Base-by-base conservation (phyloP, 2,888 invertebrate genomes). In the Lepidocyrtoides sp. region DNA sequence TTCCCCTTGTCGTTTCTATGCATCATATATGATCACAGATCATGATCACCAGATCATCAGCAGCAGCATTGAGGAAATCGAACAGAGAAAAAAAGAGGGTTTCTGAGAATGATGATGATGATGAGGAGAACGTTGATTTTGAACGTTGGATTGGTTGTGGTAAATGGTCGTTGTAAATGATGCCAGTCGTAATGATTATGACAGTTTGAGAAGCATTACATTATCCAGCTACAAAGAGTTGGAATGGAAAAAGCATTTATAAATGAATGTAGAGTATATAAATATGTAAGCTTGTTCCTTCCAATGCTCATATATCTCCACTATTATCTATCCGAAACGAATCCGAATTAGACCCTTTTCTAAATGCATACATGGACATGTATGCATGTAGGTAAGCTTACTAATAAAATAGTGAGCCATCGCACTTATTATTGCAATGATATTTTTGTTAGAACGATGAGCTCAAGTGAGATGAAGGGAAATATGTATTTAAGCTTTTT, bases 1-100 rank as follows among this genome's bases (percentile, higher is more conserved):
- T n/a, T n/a, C 32, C 69, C 72, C 57, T 84, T 57, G 23, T 23
- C 84, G 48, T 69, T 48, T 66, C 66, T 12, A 48, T 66, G 23
- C 83, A 72, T 69, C 51, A 51, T 26, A 48, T 54, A 54, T 36
- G 57, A 72, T 84, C 72, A 72, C 48, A n/a, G 66, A 69, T 60
- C 41, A 48, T 23, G 41, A 20, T 17, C 60, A 60, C 32, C 32
- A n/a, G 10, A 23, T 48, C 23, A 20, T 14, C 23, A 84, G 44
- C 60, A 26, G 41, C 82, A 63, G 48, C 69, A 72, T 12, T 14
- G 57, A 57, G 2, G 44, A 17, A 69, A 17, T 0, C n/a, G 7
- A 4, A 20, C 44, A 48, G 48, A 48, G 12, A n/a, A 57, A 63
- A 81, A 44, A 82, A 63, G 84, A 84, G 84, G 84, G 84, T 84